phyloP scores from a whole-genome alignment of 1,140 invertebrate genomes.

The Drosophila pruinosa region DNA sequence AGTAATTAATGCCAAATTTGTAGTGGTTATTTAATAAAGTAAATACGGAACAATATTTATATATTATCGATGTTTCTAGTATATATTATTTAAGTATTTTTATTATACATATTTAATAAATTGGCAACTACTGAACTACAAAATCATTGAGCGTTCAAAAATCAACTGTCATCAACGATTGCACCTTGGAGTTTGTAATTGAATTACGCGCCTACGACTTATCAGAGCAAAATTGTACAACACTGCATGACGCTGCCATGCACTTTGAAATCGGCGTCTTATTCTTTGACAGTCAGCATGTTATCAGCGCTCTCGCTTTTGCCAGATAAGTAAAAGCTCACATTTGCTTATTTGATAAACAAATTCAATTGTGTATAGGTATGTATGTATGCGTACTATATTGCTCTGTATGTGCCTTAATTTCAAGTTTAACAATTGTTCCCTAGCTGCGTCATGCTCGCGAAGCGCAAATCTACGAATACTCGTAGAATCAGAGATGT shows the following conservation, averaged over 20 bases:
- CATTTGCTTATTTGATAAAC: neutral
- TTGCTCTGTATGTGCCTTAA: neutral
- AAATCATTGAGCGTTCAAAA: neutral
- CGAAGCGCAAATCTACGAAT: neutral
- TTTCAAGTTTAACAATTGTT: neutral
- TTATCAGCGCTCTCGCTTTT: neutral
- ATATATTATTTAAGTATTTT: too few relatives aligned
- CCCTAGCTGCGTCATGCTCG: conserved; percentile 19
- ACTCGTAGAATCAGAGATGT: conserved; percentile 3
- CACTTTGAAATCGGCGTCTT: neutral
- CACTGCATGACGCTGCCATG: neutral
- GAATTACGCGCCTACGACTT: neutral
- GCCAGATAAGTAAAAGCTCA: neutral
- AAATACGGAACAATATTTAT: neutral
- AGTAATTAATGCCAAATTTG: neutral
- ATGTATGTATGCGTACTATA: neutral
- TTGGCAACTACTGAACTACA: too few relatives aligned
- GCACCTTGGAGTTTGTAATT: neutral
- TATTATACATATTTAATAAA: too few relatives aligned
- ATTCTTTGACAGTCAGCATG: neutral
- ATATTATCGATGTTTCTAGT: too few relatives aligned
- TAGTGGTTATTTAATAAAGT: neutral
- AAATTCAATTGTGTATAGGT: neutral
- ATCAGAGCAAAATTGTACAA: neutral
- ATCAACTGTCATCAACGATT: neutral